phyloP scores from a whole-genome alignment of 53 echinoderm and acorn worm genomes.

The Hippasteria phrygiana region DNA sequence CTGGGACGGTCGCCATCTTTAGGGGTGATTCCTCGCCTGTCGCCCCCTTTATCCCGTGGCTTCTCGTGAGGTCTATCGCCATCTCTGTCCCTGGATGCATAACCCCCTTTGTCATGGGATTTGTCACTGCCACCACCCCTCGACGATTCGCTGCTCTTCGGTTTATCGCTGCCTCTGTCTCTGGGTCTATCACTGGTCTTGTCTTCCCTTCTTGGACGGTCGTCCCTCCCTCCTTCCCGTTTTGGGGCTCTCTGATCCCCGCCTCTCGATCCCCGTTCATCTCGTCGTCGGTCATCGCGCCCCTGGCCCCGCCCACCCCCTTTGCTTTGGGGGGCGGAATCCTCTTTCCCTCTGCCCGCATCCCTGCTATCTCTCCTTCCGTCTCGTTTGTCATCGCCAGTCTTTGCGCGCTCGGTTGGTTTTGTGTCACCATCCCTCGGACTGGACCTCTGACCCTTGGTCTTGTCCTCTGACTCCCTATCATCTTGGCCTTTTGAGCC shows the following conservation, averaged over 20 bases:
- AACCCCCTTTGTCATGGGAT: conserved; percentile 1
- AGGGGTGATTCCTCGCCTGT: not conserved
- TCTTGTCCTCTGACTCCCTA: not conserved
- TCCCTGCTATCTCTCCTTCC: conserved; percentile 19
- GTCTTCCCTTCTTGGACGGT: not conserved
- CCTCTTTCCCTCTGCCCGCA: not conserved
- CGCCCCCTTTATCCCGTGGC: not conserved
- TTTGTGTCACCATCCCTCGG: not conserved
- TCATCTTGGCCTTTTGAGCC: conserved; percentile 26
- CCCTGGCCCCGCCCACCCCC: not conserved
- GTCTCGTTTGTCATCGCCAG: conserved; percentile 33
- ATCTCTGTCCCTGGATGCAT: conserved; percentile 1
- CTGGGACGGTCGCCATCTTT: not conserved
- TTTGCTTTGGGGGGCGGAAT: not conserved
- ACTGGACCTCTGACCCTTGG: conserved; percentile 27
- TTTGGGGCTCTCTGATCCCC: not conserved
- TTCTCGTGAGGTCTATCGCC: not conserved
- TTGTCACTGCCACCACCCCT: not conserved
- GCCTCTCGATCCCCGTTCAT: not conserved
- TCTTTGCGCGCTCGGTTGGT: conserved; percentile 1
- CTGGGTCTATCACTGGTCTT: conserved; percentile 21
- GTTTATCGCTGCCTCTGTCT: conserved; percentile 30
- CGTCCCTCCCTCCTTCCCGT: conserved; percentile 38
- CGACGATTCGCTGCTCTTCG: conserved; percentile 25
- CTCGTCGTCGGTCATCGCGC: not conserved